Evolutionary conservation across 2,797 vertebrate species (phyloP).

Genomic region (Cygnus olor): DNA sequence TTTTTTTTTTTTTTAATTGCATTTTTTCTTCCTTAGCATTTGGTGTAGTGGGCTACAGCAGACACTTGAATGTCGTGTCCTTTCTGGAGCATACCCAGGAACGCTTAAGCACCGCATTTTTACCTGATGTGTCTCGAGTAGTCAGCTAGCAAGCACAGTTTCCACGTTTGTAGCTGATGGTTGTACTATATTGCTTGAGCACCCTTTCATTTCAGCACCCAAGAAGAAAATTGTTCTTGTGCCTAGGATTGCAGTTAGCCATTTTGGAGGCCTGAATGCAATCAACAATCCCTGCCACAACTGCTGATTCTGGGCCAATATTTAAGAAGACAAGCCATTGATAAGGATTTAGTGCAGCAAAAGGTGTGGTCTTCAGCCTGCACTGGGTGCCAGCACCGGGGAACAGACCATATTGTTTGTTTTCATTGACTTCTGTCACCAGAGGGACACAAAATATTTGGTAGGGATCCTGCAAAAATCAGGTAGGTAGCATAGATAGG

Average conservation of each 20-base stretch:
- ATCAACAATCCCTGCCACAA: rapidly evolving
- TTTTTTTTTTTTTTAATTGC: not conserved
- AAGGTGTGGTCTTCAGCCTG: not conserved
- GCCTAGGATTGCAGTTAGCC: not conserved
- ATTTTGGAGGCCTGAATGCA: not conserved
- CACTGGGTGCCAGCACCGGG: not conserved
- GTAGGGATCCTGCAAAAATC: not conserved
- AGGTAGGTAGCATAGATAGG: not conserved
- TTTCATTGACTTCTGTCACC: not conserved
- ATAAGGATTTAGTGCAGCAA: not conserved
- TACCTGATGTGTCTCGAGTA: not conserved
- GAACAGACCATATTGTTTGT: not conserved
- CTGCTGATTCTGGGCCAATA: not conserved
- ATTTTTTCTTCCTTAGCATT: constrained; percentile 17
- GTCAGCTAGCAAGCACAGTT: not conserved
- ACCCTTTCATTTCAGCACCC: not conserved
- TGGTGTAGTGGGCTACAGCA: not conserved
- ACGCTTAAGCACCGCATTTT: not conserved
- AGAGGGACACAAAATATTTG: not conserved
- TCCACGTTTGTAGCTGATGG: not conserved
- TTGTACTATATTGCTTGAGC: not conserved
- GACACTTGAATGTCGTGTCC: not conserved
- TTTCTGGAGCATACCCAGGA: not conserved
- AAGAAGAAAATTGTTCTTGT: not conserved
- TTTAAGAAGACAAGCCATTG: not conserved